Base-by-base conservation (phyloP, 1,140 invertebrate species). In the Probaryconus sp. region DNA sequence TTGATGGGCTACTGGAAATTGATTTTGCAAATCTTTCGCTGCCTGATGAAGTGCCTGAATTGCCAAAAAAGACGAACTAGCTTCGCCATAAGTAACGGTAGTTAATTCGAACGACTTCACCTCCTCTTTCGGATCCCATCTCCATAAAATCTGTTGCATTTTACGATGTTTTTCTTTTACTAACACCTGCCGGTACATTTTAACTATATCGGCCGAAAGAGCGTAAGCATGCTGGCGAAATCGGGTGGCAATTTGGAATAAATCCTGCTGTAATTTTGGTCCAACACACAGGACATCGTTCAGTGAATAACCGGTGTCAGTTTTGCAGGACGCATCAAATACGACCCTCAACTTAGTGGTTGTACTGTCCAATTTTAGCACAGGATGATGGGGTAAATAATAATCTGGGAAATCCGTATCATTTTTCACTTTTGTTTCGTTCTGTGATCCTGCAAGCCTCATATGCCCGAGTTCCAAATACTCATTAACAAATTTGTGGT, bases 301-400 rank as follows among this genome's bases (percentile, higher is more conserved):
- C 2, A 71, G n/a, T 1, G 68, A 21, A 35, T 76, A 48, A 74
- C 81, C 76, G 6, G 61, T 65, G 0, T 40, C 63, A 3, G 79
- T 65, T 50, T 53, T 80, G 0, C 64, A 64, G 1, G 81, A 83
- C 0, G 75, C 81, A 48, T 87, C 83, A 37, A 87, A 87, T 0
- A 87, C 84, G 2, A 86, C 83, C 9, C 84, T 64, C 5, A 82
- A 30, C 14, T 76, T 73, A 1, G 83, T 84, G 0, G 83, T 83
- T 1, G 28, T 40, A 7, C 76, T 79, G 1, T 78, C 72, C 10
- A 68, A 53, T 20, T 77, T 79, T 0, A 85, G 11, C 0, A 89
- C 83, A 5, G 71, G 56, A 42, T 88, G 86, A 76, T 89, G 88
- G 0, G 88, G 85, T 2, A 89, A 51, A 75, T 87, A 88, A 64